phyloP scores from a whole-genome alignment of 2,888 invertebrate genomes.

The Branchellion lobata region DNA sequence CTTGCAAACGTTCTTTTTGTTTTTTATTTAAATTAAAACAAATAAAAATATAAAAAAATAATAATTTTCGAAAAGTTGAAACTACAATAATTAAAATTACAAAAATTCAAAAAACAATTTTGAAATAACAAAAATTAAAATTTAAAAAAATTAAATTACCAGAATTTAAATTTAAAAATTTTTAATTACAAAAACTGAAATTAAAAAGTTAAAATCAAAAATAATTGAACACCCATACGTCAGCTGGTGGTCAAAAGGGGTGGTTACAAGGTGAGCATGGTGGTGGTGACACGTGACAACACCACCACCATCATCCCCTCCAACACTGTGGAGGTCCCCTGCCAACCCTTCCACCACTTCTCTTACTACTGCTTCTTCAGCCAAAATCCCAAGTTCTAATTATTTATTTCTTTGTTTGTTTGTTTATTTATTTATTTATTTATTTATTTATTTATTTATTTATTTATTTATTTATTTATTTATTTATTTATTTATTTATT shows the following conservation, averaged over 20 bases:
- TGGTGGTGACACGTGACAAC: conserved; percentile 59
- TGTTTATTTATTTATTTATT: no score
- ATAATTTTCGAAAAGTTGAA: no score
- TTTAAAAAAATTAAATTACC: not conserved
- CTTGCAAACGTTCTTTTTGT: no score
- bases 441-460: no score
- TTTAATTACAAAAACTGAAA: not conserved
- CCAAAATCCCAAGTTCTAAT: conserved; percentile 49
- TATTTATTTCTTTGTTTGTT: no score
- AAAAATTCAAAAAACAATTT: no score
- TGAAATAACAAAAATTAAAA: no score
- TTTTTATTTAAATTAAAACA: no score
- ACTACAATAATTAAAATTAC: no score
- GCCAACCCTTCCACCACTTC: conserved; percentile 61
- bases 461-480: no score
- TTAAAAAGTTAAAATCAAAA: not conserved
- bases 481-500: no score
- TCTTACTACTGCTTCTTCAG: conserved; percentile 60
- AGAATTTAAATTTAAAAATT: not conserved
- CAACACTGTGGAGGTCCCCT: conserved; percentile 59
- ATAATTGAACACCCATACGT: not conserved
- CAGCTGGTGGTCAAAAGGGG: conserved; percentile 59
- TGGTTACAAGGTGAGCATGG: conserved; percentile 59
- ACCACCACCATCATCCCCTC: conserved; percentile 58
- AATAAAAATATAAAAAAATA: no score